Evolutionary conservation across 2,888 invertebrate genomes (phyloP).

Genomic region (Stenodera caucasica): DNA sequence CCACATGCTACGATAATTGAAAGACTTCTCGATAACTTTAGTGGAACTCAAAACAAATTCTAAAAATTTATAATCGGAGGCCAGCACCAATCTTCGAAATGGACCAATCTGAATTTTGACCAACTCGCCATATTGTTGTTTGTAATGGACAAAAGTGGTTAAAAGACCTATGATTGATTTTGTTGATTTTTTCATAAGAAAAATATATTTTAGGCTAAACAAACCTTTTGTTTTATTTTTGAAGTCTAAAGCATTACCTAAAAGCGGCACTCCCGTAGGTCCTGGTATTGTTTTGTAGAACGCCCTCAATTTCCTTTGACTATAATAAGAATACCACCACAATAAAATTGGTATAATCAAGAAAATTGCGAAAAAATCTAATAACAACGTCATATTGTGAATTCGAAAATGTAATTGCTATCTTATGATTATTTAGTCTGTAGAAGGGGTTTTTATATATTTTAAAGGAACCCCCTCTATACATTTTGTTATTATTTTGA

Average conservation of each 20-base stretch:
- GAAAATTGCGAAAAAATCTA: background rate
- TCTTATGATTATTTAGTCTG: background rate
- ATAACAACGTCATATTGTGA: background rate
- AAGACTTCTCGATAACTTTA: background rate
- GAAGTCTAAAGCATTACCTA: slow-evolving; percentile 25
- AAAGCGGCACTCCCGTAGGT: background rate
- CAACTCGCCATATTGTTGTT: slow-evolving; percentile 18
- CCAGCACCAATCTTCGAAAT: background rate
- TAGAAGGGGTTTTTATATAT: background rate
- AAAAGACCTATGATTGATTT: slow-evolving; percentile 14
- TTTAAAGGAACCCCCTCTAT: background rate
- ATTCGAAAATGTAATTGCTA: background rate
- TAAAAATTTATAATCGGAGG: background rate
- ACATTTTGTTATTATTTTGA: slow-evolving; percentile 1
- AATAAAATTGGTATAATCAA: background rate
- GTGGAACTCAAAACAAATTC: background rate
- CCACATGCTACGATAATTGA: background rate
- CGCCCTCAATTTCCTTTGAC: slow-evolving; percentile 7
- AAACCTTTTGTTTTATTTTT: slow-evolving; percentile 14
- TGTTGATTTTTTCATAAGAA: background rate
- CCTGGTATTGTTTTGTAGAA: slow-evolving; percentile 20
- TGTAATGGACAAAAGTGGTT: slow-evolving; percentile 15
- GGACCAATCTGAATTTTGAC: slow-evolving; percentile 24
- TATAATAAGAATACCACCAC: background rate
- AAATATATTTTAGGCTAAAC: slow-evolving; percentile 10